Evolutionary conservation across 2,888 invertebrate species (phyloP), one percentile per base, ranked within the genome.

Genomic region (Lochmaea crataegi): DNA sequence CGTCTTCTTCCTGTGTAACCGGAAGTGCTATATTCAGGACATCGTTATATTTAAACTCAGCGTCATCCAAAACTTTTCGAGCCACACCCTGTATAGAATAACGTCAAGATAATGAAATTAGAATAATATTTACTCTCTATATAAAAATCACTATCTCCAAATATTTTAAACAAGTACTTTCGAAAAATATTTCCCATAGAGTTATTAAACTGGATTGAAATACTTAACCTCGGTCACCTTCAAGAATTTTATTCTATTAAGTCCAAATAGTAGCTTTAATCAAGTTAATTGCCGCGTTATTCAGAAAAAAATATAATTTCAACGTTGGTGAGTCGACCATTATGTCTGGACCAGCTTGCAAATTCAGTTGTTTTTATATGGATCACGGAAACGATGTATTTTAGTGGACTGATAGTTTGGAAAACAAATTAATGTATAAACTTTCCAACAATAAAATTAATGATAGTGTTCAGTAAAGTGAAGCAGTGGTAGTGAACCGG

Each of bases 201-300:
- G 60, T 68, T 32, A 51, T n/a, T 61, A 60, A 58, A 60, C 60
- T 32, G 48, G 61, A 60, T 68, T 60, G 42, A 14, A 16, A 51
- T 38, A 68, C 5, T 61, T 68, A 60, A 68, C 60, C 68, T 51
- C 32, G 5, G 16, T 60, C 51, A 48, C 48, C 68, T 38, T 61
- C 6, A 10, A 61, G 32, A 61, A 65, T 57, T 57, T 57, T n/a
- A 69, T 65, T 60, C 58, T n/a, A 61, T 26, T 14, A 38, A 57
- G 65, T 12, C 26, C 7, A 14, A 48, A 61, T 41, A 14, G 11
- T 16, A 16, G 41, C 16, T 41, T 16, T 63, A 63, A 38, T 38
- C 61, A 41, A 42, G 61, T 42, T 18, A 63, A 60, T 60, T 60
- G 48, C 48, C 48, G 22, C 12, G 5, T 7, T 60, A 60, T 32